These are phyloP conservation scores for Meles meles DNA, from an alignment of 2,113 vertebrate genomes.

Conservation along the genomic window DNA sequence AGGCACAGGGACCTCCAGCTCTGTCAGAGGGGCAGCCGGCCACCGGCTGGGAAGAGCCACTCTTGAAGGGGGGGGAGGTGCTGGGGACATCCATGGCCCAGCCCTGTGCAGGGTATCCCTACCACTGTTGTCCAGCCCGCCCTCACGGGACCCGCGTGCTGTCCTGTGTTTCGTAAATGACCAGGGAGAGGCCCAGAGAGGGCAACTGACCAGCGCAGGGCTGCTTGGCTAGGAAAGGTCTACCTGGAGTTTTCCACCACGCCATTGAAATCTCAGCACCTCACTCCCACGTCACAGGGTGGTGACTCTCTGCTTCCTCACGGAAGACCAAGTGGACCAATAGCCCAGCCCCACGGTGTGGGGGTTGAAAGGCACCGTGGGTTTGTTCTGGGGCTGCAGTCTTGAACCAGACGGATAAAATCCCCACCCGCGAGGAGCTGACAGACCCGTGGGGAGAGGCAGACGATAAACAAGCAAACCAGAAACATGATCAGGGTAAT, in stretches of 20 bases:
- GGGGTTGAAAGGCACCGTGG: background rate
- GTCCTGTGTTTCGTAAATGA: background rate
- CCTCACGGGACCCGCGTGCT: background rate
- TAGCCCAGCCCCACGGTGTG: fast-evolving
- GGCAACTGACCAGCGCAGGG: background rate
- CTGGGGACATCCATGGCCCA: too few species aligned
- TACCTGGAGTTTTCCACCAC: too few species aligned
- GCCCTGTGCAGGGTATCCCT: background rate
- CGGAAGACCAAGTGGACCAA: background rate
- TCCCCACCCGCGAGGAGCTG: background rate
- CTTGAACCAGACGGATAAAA: background rate
- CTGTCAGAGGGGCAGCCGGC: background rate
- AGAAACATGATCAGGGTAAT: background rate
- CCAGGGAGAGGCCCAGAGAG: background rate
- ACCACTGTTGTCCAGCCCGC: background rate
- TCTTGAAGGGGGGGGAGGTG: fast-evolving
- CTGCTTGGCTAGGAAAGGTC: background rate
- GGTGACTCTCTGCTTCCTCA: background rate
- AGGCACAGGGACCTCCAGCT: background rate
- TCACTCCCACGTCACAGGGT: background rate
- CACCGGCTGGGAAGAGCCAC: background rate
- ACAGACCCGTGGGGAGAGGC: background rate
- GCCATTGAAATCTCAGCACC: background rate
- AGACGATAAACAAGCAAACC: background rate
- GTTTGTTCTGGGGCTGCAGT: too few species aligned